These are phyloP conservation scores for Phalacrocorax aristotelis DNA, from an alignment of 2,113 vertebrate species.

Conservation along the genomic window DNA sequence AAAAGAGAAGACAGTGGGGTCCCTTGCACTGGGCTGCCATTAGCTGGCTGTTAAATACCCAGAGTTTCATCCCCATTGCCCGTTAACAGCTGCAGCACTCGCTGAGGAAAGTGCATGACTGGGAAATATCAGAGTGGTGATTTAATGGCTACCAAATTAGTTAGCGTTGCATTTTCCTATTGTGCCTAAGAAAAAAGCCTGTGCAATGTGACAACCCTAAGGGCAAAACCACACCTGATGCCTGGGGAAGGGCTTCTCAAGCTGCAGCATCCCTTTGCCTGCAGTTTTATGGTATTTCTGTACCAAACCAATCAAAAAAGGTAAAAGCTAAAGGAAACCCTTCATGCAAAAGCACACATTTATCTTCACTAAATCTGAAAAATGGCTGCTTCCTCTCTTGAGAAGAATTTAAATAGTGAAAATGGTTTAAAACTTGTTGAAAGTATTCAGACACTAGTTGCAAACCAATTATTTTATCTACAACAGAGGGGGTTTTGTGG, in stretches of 20 bases:
- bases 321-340: not conserved
- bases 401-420: not conserved
- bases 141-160: not conserved
- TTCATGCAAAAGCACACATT: not conserved
- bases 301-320: not conserved
- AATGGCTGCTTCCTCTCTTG: not conserved
- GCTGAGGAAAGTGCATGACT: not conserved
- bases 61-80: not conserved
- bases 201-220: not conserved
- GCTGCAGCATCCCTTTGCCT: too few species aligned
- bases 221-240: not conserved
- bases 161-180: not conserved
- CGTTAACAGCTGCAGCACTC: not conserved
- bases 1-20: rapidly evolving
- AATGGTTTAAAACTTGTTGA: not conserved
- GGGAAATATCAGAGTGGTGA: not conserved
- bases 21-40: not conserved
- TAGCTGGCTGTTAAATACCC: not conserved
- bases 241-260: not conserved
- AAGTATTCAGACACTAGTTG: not conserved
- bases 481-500: not conserved
- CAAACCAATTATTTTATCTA: not conserved
- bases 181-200: not conserved
- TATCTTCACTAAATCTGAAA: not conserved
- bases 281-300: rapidly evolving